Evolutionary conservation across 2,888 invertebrate species (phyloP), one percentile per base, ranked within the genome.

Genomic region (Eupithecia pulchellata): DNA sequence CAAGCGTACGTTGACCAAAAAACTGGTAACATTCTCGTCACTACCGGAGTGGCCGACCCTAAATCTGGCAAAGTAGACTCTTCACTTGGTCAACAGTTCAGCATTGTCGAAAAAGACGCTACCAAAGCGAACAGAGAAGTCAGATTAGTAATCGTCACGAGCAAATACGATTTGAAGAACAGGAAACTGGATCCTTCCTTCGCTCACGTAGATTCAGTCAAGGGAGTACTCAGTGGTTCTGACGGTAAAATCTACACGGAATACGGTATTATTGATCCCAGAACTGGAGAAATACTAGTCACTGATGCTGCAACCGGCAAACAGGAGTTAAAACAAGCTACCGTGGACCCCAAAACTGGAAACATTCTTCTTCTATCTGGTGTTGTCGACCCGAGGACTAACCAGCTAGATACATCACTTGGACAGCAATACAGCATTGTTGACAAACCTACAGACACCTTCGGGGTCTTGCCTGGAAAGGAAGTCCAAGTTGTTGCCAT

Each of bases 1-100:
- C 95, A 96, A 84, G 97, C 96, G 1, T 95, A 96, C 80, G 93
- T 97, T n/a, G 96, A 97, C 81, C 94, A 95, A n/a, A 95, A 95
- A 81, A 96, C 97, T 11, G 96, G 96, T 20, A 96, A 96, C 78
- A 90, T 97, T 68, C 93, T 96, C 29, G 91, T 96, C 13, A 94
- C 95, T 2, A 95, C 95, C 14, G 96, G 95, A 29, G 95, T 96
- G 4, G 82, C 94, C 2, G 96, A 96, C 86, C 96, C 96, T 0
- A 95, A 95, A 78, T 96, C 96, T 1, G 96, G 96, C 2, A 96
- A 96, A 83, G 87, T 95, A 0, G 96, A 96, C 84, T 95, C 96
- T 17, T 95, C 95, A 0, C 89, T 96, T 61, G 96, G 96, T 17
- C 96, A 97, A 85, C 95, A 96, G 77, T 95, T 96, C 71, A 95